Evolutionary conservation across 2,888 invertebrate genomes (phyloP), one percentile per base, ranked within the genome.

Genomic region (Deilephila porcellus): DNA sequence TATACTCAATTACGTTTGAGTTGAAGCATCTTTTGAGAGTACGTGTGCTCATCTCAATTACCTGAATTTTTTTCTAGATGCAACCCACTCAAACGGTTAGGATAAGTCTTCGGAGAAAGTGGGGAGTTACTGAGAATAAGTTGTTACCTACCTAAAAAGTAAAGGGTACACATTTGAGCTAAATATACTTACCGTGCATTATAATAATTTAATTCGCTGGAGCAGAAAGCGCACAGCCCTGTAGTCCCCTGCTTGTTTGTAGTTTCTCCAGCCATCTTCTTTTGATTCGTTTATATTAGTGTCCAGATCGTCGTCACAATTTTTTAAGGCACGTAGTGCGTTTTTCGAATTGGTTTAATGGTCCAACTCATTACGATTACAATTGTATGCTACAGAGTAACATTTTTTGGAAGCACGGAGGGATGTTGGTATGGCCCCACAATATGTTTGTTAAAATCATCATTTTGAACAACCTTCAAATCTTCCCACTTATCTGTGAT

Each of bases 171-270:
- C 5, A 34, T 7, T 63, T 63, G n/a, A 6, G 62, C 7, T 63
- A n/a, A 29, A 73, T n/a, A 73, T 76, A 84, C 88, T 89, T 86
- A 86, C 89, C 85, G 64, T 73, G 8, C 79, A 78, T 82, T 59
- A 72, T 77, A 19, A 73, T 32, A 64, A 80, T 25, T 73, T 77
- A 74, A 84, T 85, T 90, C 89, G 90, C 90, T 82, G 76, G 73
- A 74, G 88, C 86, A 80, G 73, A 73, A 72, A 64, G 71, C 86
- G 88, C 89, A 83, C 75, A 90, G 89, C 87, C 73, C 60, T 20
- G 53, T 37, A 25, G n/a, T 56, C 29, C 20, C 63, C 71, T 72
- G 70, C 72, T 34, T 63, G 56, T 45, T 70, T 52, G 59, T 20
- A 17, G 63, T 70, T 37, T 20, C 17, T 53, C 32, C 29, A 53